A percentile compares a stretch with the other conserved stretches of the same genome.
Evolutionary conservation across 2,797 vertebrate genomes (phyloP).

Genomic region (Alectoris magna): DNA sequence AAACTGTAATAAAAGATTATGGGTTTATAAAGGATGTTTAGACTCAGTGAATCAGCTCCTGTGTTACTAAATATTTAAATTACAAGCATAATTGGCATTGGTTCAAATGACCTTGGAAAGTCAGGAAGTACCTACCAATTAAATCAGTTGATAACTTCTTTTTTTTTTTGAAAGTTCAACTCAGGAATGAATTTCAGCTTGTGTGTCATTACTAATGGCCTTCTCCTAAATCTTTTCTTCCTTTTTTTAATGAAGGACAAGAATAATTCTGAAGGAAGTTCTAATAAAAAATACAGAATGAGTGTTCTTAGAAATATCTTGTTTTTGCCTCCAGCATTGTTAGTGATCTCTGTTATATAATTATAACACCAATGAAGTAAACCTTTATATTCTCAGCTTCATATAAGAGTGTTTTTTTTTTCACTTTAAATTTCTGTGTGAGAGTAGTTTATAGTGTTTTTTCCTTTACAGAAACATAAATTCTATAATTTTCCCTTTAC

Average conservation of each 20-base stretch:
- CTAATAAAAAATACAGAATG: background rate
- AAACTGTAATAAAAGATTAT: background rate
- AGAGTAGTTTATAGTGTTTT: background rate
- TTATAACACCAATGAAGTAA: background rate
- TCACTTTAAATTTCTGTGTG: background rate
- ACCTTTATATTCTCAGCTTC: background rate
- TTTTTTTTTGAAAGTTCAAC: background rate
- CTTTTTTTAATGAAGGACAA: background rate
- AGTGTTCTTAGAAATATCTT: background rate
- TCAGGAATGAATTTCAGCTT: background rate
- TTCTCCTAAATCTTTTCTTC: background rate
- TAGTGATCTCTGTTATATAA: background rate
- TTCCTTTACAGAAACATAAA: background rate
- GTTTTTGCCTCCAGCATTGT: background rate
- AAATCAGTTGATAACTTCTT: background rate
- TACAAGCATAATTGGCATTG: background rate
- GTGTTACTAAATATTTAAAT: background rate
- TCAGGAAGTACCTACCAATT: background rate
- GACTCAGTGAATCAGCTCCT: background rate
- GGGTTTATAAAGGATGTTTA: background rate
- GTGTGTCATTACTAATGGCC: background rate
- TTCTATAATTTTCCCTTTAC: background rate
- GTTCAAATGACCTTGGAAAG: background rate
- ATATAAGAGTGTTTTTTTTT: background rate
- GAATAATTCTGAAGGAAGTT: background rate